Conservation (phyloP, 2,113 vertebrate species). For the Pluvianellus socialis region DNA sequence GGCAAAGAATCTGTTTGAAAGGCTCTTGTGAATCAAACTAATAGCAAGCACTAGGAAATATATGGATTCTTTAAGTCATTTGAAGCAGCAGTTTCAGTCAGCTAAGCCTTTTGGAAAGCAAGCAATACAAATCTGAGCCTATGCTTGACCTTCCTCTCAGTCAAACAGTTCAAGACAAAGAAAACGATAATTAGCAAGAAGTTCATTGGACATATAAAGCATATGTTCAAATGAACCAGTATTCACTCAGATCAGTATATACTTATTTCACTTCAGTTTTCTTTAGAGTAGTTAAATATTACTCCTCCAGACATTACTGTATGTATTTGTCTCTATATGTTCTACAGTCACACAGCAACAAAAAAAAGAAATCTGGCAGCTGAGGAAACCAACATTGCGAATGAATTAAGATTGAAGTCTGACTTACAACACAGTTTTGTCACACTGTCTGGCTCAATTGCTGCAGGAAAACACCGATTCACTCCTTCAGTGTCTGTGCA, state of each 20-base stretch:
- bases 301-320: background rate
- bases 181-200: background rate
- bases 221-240: fast-evolving
- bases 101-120: background rate
- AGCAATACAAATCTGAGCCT: background rate
- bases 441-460: background rate
- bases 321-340: background rate
- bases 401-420: background rate
- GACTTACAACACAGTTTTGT: background rate
- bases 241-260: background rate
- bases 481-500: background rate
- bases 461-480: background rate
- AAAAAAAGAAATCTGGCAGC: background rate
- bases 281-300: background rate
- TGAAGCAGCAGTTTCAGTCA: background rate
- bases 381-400: background rate
- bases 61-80: background rate
- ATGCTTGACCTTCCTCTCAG: background rate
- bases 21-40: background rate
- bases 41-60: background rate
- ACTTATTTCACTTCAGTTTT: background rate
- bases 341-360: background rate
- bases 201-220: background rate
- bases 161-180: background rate
- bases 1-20: background rate